Conservation (phyloP, 2,888 invertebrate species). For the Choreutis nemorana region DNA sequence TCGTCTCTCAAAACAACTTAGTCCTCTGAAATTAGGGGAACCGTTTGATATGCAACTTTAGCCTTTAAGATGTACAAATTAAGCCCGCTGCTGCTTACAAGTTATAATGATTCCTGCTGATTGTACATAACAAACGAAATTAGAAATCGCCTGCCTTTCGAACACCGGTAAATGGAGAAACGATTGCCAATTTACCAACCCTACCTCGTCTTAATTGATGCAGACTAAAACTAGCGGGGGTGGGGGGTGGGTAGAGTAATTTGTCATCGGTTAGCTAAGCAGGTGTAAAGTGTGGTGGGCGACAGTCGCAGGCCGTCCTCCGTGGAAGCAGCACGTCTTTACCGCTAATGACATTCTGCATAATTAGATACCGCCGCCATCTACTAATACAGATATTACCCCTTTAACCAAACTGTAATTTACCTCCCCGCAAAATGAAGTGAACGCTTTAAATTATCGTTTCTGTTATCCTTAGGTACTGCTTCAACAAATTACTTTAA, state of each 20-base stretch:
- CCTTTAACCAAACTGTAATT: conserved; percentile 57
- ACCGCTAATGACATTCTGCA: conserved; percentile 58
- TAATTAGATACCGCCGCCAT: conserved; percentile 57
- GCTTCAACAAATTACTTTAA: background rate
- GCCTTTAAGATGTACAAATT: too few species aligned
- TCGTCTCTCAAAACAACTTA: too few species aligned
- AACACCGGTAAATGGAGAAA: conserved; percentile 53
- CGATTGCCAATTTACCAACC: conserved; percentile 63
- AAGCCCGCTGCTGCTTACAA: too few species aligned
- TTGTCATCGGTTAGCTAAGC: conserved; percentile 63
- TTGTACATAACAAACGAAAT: conserved; percentile 28
- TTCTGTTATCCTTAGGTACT: conserved; percentile 1
- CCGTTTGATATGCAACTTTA: too few species aligned
- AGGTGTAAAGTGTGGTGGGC: conserved; percentile 22
- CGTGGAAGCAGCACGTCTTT: conserved; percentile 41
- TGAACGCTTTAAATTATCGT: conserved; percentile 4
- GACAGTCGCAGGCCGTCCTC: conserved; percentile 16
- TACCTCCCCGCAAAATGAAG: conserved; percentile 17
- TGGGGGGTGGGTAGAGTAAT: conserved; percentile 50
- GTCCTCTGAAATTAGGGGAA: too few species aligned
- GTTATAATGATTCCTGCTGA: too few species aligned
- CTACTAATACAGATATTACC: conserved; percentile 62
- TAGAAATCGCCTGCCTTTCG: conserved; percentile 43
- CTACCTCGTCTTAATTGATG: conserved; percentile 58
- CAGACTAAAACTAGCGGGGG: conserved; percentile 48